A percentile compares a stretch with the other conserved stretches of the same genome.
Conservation (phyloP, 2,797 vertebrate genomes). For the Chrysocyon brachyurus region DNA sequence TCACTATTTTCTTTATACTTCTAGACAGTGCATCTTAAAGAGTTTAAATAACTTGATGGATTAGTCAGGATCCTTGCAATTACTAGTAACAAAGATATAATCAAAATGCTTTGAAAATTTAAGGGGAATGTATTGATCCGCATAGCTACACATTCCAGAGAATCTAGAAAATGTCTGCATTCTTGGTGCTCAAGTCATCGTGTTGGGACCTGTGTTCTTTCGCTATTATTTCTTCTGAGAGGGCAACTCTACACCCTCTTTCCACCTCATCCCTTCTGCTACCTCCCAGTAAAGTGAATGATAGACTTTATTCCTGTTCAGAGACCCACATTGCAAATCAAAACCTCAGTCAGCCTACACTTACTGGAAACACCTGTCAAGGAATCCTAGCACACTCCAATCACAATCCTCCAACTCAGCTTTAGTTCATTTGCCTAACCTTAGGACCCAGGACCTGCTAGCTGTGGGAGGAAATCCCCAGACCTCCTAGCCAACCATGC, state of each 20-base stretch:
- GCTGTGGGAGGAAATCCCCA: neutral
- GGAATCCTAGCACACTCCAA: neutral
- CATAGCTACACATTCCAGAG: neutral
- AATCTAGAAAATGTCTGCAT: neutral
- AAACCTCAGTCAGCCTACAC: neutral
- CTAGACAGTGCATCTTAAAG: neutral
- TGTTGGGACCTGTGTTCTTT: neutral
- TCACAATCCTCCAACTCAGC: neutral
- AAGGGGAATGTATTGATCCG: neutral
- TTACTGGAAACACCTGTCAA: neutral
- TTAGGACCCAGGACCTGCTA: neutral
- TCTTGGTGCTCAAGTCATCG: neutral
- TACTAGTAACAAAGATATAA: neutral
- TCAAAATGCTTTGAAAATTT: neutral
- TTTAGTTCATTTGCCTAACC: neutral
- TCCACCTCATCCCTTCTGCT: neutral
- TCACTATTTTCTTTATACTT: neutral
- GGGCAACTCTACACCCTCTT: neutral
- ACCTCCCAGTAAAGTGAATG: neutral
- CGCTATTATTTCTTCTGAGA: neutral
- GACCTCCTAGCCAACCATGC: neutral
- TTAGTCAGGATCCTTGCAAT: neutral
- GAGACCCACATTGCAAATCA: neutral
- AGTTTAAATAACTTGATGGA: neutral
- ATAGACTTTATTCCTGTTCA: neutral